Base-by-base conservation (phyloP, 2,113 vertebrate species). In the Hucho hucho region DNA sequence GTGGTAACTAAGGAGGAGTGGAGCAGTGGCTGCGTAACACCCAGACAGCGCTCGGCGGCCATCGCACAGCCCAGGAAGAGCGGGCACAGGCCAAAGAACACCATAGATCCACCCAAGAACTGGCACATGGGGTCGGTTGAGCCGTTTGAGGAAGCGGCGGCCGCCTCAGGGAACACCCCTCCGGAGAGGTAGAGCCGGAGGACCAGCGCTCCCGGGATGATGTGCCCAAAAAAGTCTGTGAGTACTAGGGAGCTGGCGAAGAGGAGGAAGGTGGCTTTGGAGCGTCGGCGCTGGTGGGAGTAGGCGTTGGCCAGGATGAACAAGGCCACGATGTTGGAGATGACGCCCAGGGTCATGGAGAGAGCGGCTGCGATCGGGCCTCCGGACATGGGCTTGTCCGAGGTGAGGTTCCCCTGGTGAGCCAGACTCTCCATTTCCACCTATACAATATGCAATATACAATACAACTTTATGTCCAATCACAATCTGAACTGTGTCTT, bases 1-100 rank as follows among this genome's bases (percentile, higher is more conserved):
- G 88, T 90, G 0, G 94, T 96, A 67, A 96, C 93, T 37, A 94
- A 80, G 0, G 92, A 89, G 0, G 95, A 90, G 74, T 97, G 95
- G 69, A 95, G 89, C 63, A 97, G 88, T 0, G 96, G 96, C 73
- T 84, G 93, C 0, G 95, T 96, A 24, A 97, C 92, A 0, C 96
- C 96, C 64, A 96, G 87, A 43, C 96, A 96, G 74, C 96, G 94
- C 83, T 97, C 96, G 0, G 94, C 93, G 0, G 96, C 95, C 95
- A 97, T 96, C 69, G 94, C 93, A 7, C 95, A 94, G 75, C 96
- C 95, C 82, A 97, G 91, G 69, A 97, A 94, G 59, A 96, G 93
- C 0, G 96, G 95, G 74, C 95, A 97, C 53, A 97, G 90, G 59
- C 96, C 96, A 0, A 97, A 97, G 77, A 97, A 97, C 14, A 97